Percentiles rank a stretch among this genome's conserved stretches.
Conservation (phyloP, 2,113 vertebrate species). For the Anolis carolinensis region DNA sequence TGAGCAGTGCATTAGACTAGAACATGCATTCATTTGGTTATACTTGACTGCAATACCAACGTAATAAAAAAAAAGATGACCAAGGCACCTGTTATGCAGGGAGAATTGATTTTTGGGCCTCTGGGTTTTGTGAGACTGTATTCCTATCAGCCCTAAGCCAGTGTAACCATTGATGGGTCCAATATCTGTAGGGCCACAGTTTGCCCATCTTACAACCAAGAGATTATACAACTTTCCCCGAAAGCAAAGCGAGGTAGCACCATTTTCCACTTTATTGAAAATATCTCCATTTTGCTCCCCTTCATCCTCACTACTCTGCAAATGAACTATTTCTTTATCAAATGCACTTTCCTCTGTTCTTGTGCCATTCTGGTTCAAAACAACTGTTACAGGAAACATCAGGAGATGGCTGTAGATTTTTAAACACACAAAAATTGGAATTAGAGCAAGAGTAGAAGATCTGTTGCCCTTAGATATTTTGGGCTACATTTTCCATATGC, state of each 20-base stretch:
- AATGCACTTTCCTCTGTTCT: not conserved
- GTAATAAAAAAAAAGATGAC: not conserved
- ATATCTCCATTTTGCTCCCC: not conserved
- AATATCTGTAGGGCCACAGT: not conserved
- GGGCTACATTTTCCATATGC: not conserved
- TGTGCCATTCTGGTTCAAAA: not conserved
- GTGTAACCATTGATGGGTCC: not conserved
- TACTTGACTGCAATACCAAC: not conserved
- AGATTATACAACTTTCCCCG: not conserved
- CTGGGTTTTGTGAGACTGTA: not conserved
- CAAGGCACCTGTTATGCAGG: not conserved
- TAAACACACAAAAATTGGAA: not conserved
- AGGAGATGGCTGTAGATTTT: slow-evolving; percentile 3
- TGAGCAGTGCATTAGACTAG: not conserved
- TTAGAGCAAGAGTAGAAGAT: not conserved
- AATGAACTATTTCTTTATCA: not conserved
- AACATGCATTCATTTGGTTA: slow-evolving; percentile 13
- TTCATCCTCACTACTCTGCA: not conserved
- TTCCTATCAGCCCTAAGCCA: not conserved
- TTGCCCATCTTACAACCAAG: not conserved
- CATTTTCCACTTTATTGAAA: not conserved
- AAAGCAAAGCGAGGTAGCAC: not conserved
- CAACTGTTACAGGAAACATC: not conserved
- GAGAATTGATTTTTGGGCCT: not conserved
- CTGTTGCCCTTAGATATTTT: not conserved